Percentiles rank a stretch among this genome's conserved stretches.
phyloP scores from a whole-genome alignment of 2,797 vertebrate genomes.

The Notolabrus celidotus region DNA sequence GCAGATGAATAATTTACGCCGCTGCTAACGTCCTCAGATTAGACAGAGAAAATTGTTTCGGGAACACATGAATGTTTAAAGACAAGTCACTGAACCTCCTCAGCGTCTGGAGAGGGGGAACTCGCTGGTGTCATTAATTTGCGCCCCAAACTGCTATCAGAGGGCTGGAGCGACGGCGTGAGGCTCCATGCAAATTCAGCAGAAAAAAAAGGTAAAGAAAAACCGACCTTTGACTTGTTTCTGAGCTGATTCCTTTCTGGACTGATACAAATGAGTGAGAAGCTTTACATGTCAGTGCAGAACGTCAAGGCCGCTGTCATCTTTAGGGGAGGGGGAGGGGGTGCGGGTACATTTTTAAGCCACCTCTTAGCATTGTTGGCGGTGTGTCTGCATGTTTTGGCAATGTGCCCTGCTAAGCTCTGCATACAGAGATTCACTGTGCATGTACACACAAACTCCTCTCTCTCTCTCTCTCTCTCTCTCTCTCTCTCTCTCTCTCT shows the following conservation, averaged over 20 bases:
- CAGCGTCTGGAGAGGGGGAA: constrained; percentile 58
- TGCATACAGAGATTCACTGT: constrained; percentile 52
- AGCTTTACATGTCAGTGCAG: constrained; percentile 48
- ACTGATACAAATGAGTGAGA: constrained; percentile 58
- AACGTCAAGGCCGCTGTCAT: constrained; percentile 44
- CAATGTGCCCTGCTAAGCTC: constrained; percentile 60
- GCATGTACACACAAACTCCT: constrained; percentile 47
- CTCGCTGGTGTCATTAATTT: constrained; percentile 75
- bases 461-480: constrained; percentile 16
- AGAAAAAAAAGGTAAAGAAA: constrained; percentile 5
- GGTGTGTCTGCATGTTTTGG: constrained; percentile 68
- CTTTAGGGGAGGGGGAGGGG: background rate
- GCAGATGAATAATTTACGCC: constrained; percentile 83
- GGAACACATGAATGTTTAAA: constrained; percentile 87
- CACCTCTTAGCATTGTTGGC: constrained; percentile 69
- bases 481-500: constrained; percentile 32
- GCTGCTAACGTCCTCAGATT: constrained; percentile 81
- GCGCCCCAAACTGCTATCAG: constrained; percentile 67
- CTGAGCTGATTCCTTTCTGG: constrained; percentile 39
- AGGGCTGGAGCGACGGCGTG: constrained; percentile 45
- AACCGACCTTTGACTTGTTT: constrained; percentile 55
- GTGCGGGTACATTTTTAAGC: constrained; percentile 54
- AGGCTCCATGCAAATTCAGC: constrained; percentile 62
- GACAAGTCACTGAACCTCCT: constrained; percentile 78
- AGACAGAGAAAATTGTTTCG: constrained; percentile 84